These are phyloP conservation scores for Tinea pellionella DNA, from an alignment of 2,888 invertebrate genomes.

Conservation along the genomic window DNA sequence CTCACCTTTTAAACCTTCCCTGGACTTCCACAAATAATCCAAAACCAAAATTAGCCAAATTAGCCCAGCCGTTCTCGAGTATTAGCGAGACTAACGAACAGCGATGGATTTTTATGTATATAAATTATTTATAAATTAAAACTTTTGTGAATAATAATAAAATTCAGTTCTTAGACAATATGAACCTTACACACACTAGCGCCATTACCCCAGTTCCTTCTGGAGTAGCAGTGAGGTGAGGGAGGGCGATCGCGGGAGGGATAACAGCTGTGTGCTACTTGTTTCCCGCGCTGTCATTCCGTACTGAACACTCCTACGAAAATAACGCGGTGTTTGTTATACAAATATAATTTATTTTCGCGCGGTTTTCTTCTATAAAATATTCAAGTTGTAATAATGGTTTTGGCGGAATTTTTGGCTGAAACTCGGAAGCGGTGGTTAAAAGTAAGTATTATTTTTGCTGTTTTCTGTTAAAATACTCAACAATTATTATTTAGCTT, in stretches of 20 bases:
- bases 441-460: constrained; percentile 46
- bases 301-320: not conserved
- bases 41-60: too few species aligned
- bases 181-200: too few species aligned
- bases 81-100: too few species aligned
- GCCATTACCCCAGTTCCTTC: not conserved
- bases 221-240: not conserved
- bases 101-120: too few species aligned
- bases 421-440: constrained; percentile 59
- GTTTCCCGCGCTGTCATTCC: constrained; percentile 9
- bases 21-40: too few species aligned
- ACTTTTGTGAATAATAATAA: too few species aligned
- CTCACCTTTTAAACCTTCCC: too few species aligned
- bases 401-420: constrained; percentile 55
- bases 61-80: too few species aligned
- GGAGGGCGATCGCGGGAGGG: not conserved
- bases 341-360: not conserved
- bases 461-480: too few species aligned
- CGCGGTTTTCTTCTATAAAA: not conserved
- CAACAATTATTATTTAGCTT: too few species aligned
- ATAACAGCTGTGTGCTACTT: not conserved
- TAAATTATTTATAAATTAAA: too few species aligned
- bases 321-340: not conserved
- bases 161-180: too few species aligned
- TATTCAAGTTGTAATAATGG: constrained; percentile 30